Evolutionary conservation across 2,797 vertebrate species (phyloP), one percentile per base, ranked within the genome.

Genomic region (Halcyon smyrnensis): DNA sequence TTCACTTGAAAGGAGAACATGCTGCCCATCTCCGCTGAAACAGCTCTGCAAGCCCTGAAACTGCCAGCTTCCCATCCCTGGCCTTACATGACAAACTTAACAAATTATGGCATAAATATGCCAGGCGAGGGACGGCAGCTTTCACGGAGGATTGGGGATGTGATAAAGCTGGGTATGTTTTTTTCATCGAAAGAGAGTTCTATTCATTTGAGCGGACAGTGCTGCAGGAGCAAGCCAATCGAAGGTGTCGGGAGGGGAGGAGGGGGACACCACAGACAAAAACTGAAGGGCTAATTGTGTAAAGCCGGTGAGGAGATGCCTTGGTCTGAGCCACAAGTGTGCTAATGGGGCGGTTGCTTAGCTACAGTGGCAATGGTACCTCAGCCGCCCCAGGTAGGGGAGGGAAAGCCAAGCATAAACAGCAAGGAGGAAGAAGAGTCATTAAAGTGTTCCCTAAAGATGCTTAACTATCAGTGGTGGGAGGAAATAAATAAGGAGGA

Each of bases 291-390:
- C 82, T 95, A 95, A 94, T 89, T 71, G 87, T 51, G n/a, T 68
- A 62, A 81, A 68, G 28, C 67, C 57, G 87, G 85, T 62, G 69
- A 69, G 65, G 82, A 78, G 82, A 57, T 78, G 84, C 82, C 84
- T 85, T 83, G 75, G 78, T 83, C 46, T 57, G 87, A 87, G 91
- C 87, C 75, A 79, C 79, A 34, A 43, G 76, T 46, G 84, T 82
- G 67, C 89, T 96, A 85, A 93, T 85, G 80, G 96, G 75, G 73
- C 91, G 92, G 95, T 91, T 96, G 95, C 96, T 96, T 94, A 90
- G 94, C 85, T 96, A 95, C 92, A 5, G 54, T 48, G 70, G 59
- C 3, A 8, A 8, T 75, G 82, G 76, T 36, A 76, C 89, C 87
- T 93, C 60, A 34, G 78, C 74, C 59, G 15, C 60, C 91, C 80